Base-by-base conservation (phyloP, 2,888 invertebrate genomes). In the Physocephala rufipes region DNA sequence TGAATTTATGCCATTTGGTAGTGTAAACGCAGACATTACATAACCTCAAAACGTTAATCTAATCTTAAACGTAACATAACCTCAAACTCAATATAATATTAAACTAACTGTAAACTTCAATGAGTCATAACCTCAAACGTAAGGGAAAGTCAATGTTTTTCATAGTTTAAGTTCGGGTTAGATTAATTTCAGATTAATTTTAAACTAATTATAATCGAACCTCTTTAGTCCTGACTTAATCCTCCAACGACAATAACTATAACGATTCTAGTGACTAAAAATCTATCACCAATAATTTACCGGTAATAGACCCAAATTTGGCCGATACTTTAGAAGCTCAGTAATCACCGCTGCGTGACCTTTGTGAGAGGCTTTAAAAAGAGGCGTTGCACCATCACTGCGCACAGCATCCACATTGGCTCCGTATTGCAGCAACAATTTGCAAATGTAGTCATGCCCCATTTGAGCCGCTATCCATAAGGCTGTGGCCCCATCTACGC, bases 381-480 rank as follows among this genome's bases (percentile, higher is more conserved):
- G 87, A 1, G 97, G 94, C 1, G 96, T 97, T 49, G 96, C 96
- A 58, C 97, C 97, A 87, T 97, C 95, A 88, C 94, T 93, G 85
- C 95, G 88, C 30, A 92, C 89, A 2, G 91, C 89, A 87, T 96
- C 95, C 28, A 95, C 92, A 78, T 89, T 87, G 49, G 95, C 95
- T 59, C 95, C 95, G 77, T 90, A 90, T 80, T 90, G 90, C 75
- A 96, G 88, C 79, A 97, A 88, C 80, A 91, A 89, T 75, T 92
- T 88, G 71, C 92, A 95, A 62, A 93, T 92, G 82, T 90, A 91
- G 83, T 92, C 91, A 87, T 96, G 95, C 0, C 96, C 97, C 94
- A 96, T 96, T 90, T 97, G 97, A 76, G 95, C 91, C 51, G 96
- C 93, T 80, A 97, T 97, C 96, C 96, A 97, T 76, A 97, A 89